Evolutionary conservation across 2,888 invertebrate species (phyloP), one percentile per base, ranked within the genome.

Genomic region (Eupeodes luniger): DNA sequence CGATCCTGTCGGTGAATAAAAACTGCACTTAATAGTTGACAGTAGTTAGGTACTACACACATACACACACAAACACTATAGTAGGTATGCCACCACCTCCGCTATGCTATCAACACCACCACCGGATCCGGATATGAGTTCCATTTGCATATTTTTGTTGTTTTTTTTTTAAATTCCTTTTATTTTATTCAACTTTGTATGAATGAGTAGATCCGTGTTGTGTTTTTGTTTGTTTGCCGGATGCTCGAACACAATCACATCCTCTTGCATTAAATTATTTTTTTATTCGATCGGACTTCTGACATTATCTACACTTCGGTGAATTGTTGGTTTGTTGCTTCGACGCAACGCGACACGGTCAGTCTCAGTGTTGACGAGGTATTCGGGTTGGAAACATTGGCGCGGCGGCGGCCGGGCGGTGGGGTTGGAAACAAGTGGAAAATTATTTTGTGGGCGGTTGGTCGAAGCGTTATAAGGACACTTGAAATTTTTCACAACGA

Each of bases 1-100:
- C 61, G 80, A 76, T 76, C 74, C 62, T 85, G 81, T 79, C 19
- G 85, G 67, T 78, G 81, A 80, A 81, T 85, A 85, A 78, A 69
- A 81, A 51, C 67, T 57, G 62, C 76, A 76, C 76, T 87, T 72
- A 55, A 19, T 57, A 76, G 27, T 57, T 19, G 57, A 59, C 74
- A 69, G 10, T 47, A 69, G 57, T 59, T 7, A 69, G 57, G 27
- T 7, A 74, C 11, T 27, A 44, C 40, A 47, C 12, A 59, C n/a
- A 10, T n/a, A 51, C 40, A 47, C 12, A 59, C 11, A 10, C 40
- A 12, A 9, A 40, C 11, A 14, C 40, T 5, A 6, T 2, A 27
- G 27, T 27, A 27, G 27, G 55, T n/a, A 19, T 1, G 64, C 16
- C 16, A 47, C 70, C 36, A 40, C 36, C 27, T n/a, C n/a, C 34